Conservation (phyloP, 2,113 vertebrate species). For the Gymnogyps californianus region DNA sequence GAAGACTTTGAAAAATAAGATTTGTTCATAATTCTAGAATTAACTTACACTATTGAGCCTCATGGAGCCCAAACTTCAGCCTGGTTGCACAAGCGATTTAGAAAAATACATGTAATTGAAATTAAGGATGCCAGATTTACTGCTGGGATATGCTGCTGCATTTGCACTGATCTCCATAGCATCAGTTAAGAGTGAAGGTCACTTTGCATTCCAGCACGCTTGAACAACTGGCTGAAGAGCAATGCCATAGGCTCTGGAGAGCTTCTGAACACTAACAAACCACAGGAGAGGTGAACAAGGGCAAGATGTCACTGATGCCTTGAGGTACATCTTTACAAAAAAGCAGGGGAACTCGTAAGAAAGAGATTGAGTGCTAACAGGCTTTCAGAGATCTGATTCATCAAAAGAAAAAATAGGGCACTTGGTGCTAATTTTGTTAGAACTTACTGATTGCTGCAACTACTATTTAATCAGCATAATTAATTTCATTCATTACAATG, state of each 20-base stretch:
- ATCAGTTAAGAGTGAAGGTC: neutral
- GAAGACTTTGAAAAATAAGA: neutral
- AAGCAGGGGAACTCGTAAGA: neutral
- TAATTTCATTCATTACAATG: neutral
- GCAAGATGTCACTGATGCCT: neutral
- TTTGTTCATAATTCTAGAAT: neutral
- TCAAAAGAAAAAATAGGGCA: neutral
- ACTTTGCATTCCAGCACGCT: neutral
- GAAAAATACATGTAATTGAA: neutral
- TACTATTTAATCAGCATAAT: neutral
- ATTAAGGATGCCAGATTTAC: slow-evolving; percentile 38
- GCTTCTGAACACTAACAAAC: neutral
- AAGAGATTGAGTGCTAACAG: neutral
- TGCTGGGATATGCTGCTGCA: neutral
- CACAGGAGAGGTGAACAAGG: neutral
- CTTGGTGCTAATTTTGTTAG: neutral
- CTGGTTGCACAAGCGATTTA: neutral
- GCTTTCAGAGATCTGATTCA: neutral
- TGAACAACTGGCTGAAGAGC: neutral
- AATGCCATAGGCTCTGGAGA: neutral
- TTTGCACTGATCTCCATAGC: slow-evolving; percentile 23
- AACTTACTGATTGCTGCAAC: neutral
- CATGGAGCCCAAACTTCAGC: neutral
- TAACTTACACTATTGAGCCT: neutral
- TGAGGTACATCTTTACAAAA: neutral